Evolutionary conservation across 2,888 invertebrate genomes (phyloP).

Genomic region (Hypolimnas misippus): DNA sequence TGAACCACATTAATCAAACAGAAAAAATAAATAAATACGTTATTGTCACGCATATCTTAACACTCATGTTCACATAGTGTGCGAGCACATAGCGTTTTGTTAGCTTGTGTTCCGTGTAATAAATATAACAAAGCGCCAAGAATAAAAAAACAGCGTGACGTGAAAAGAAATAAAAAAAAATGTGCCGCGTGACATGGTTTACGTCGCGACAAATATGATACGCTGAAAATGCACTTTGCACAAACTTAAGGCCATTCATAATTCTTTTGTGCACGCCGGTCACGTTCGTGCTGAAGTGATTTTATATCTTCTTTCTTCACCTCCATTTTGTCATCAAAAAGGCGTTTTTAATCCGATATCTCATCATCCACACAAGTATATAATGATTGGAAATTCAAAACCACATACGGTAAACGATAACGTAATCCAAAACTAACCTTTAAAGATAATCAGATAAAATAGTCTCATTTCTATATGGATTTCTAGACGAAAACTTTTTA

Average conservation of each 20-base stretch:
- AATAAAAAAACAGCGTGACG: constrained; percentile 24
- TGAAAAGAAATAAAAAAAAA: constrained; percentile 8
- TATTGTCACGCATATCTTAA: constrained; percentile 14
- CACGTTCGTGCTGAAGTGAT: constrained; percentile 18
- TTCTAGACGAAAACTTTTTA: too few relatives aligned
- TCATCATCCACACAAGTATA: not conserved
- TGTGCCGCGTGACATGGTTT: constrained; percentile 20
- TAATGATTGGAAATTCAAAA: too few relatives aligned
- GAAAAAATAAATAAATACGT: not conserved
- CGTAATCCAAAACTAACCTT: too few relatives aligned
- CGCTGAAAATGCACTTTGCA: constrained; percentile 34
- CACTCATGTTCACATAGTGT: constrained; percentile 11
- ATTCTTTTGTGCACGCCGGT: constrained; percentile 22
- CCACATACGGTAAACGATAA: too few relatives aligned
- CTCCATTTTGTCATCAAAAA: not conserved
- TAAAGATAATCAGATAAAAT: too few relatives aligned
- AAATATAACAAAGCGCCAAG: constrained; percentile 28
- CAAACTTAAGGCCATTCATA: constrained; percentile 29
- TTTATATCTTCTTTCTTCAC: not conserved
- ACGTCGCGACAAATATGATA: constrained; percentile 16
- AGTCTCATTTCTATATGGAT: too few relatives aligned
- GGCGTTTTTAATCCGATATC: not conserved
- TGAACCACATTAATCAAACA: too few relatives aligned
- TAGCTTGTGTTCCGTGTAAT: constrained; percentile 23
- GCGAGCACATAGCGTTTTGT: constrained; percentile 28